Evolutionary conservation across 2,113 vertebrate species (phyloP).

Genomic region (Halcyon malimbica): DNA sequence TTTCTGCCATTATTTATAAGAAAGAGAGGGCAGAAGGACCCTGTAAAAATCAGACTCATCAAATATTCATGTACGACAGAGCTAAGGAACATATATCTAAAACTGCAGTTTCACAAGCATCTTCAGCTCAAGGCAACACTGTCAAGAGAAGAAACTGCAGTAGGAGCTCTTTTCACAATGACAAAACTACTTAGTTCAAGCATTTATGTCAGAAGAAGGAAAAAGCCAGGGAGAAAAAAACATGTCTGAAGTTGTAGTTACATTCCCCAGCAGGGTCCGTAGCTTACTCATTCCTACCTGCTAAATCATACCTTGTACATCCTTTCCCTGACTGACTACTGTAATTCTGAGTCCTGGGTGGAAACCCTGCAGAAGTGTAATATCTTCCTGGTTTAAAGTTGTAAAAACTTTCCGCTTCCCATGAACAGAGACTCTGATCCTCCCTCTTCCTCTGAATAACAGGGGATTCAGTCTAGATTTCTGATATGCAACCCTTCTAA

Average conservation of each 20-base stretch:
- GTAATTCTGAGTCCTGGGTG: neutral
- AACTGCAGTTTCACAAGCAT: neutral
- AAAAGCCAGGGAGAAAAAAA: neutral
- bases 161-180: neutral
- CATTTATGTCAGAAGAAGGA: neutral
- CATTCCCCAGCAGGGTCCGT: neutral
- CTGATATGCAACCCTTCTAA: neutral
- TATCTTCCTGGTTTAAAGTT: neutral
- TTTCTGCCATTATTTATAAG: neutral
- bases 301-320: neutral
- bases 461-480: neutral
- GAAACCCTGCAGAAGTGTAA: neutral
- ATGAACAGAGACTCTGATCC: neutral
- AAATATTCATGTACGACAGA: neutral
- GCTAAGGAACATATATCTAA: neutral
- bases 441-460: neutral
- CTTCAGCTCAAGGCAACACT: neutral
- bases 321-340: neutral
- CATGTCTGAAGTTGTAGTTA: neutral
- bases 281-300: neutral
- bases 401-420: neutral
- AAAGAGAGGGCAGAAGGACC: neutral
- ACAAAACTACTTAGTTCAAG: neutral
- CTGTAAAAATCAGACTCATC: neutral
- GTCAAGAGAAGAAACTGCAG: neutral